phyloP scores from a whole-genome alignment of 92 coral and sea anemone species.

The Pocillopora grandis region DNA sequence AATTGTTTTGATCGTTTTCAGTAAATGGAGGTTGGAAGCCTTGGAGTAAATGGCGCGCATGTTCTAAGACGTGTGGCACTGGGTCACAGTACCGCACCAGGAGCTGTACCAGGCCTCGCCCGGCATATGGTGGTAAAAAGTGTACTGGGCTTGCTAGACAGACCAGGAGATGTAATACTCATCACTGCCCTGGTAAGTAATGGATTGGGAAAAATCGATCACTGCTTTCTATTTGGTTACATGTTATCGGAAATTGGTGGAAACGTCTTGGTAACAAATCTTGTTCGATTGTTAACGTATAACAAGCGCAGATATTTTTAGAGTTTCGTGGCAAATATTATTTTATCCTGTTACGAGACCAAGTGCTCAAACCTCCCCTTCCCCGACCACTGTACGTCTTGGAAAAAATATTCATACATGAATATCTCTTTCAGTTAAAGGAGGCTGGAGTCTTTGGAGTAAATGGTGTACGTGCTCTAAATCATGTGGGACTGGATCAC shows the following conservation, averaged over 20 bases:
- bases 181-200: slow-evolving; percentile 30
- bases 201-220: neutral
- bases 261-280: too few relatives aligned
- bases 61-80: slow-evolving; percentile 40
- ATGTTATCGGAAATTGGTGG: too few relatives aligned
- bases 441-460: slow-evolving; percentile 63
- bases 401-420: neutral
- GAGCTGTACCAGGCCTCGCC: slow-evolving; percentile 26
- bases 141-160: slow-evolving; percentile 24
- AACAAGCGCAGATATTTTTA: too few relatives aligned
- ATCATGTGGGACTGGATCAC: slow-evolving; percentile 59
- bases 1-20: too few relatives aligned
- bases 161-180: slow-evolving; percentile 9
- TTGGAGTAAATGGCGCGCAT: slow-evolving; percentile 33
- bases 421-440: slow-evolving; percentile 20
- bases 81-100: slow-evolving; percentile 25
- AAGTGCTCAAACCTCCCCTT: too few relatives aligned
- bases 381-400: too few relatives aligned
- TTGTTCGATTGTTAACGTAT: too few relatives aligned
- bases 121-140: slow-evolving; percentile 28
- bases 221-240: too few relatives aligned
- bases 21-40: slow-evolving; percentile 7
- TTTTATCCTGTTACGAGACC: too few relatives aligned
- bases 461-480: slow-evolving; percentile 66
- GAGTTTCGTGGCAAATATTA: too few relatives aligned